phyloP scores from a whole-genome alignment of 1,140 invertebrate species.

The Atta texana region DNA sequence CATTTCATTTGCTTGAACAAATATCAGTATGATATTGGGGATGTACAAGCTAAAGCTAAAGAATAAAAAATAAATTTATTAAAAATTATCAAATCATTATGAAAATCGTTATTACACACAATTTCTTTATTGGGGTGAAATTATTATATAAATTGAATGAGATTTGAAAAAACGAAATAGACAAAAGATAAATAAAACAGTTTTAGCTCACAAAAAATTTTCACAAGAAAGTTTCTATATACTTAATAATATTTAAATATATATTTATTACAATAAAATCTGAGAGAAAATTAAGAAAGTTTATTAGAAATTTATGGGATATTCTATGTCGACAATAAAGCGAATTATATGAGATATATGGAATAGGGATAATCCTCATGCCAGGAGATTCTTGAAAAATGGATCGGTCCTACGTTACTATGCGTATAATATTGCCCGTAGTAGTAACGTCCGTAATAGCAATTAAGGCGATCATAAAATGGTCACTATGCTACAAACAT shows the following conservation, averaged over 20 bases:
- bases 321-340: conserved; percentile 38
- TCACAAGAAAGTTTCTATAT: not conserved
- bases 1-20: not conserved
- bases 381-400: conserved; percentile 63
- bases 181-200: not conserved
- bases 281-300: conserved; percentile 29
- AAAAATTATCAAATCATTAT: not conserved
- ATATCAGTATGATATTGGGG: not conserved
- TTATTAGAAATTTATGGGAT: conserved; percentile 37
- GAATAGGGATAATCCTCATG: conserved; percentile 39
- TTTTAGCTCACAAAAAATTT: not conserved
- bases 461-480: conserved; percentile 66
- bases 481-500: conserved; percentile 38
- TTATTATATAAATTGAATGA: not conserved
- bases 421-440: conserved; percentile 59
- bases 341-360: conserved; percentile 54
- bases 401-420: conserved; percentile 12
- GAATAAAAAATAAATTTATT: not conserved
- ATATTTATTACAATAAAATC: conserved; percentile 3
- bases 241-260: conserved; percentile 18
- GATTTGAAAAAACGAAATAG: not conserved
- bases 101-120: not conserved
- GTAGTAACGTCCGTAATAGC: conserved; percentile 46
- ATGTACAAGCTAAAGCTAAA: not conserved
- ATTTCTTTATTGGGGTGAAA: not conserved